Percentiles rank a stretch among this genome's conserved stretches.
These are phyloP conservation scores for Baryphthengus martii DNA, from an alignment of 2,113 vertebrate species.

Conservation along the genomic window DNA sequence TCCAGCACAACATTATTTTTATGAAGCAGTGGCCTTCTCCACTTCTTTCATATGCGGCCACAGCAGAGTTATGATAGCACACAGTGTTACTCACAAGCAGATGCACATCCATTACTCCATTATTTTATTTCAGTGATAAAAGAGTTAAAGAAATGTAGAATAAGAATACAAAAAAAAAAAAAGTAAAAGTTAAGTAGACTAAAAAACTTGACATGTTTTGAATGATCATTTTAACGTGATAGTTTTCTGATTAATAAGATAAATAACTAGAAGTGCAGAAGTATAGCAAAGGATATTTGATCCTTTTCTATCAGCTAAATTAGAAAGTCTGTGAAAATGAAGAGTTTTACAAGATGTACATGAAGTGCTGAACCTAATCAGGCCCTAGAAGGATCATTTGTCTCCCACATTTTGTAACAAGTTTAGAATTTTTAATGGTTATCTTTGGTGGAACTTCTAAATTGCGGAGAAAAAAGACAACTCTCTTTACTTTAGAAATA, in stretches of 20 bases:
- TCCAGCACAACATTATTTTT: neutral
- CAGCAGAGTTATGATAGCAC: neutral
- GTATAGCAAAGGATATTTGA: neutral
- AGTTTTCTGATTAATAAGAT: constrained; percentile 6
- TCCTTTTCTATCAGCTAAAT: neutral
- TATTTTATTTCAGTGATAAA: neutral
- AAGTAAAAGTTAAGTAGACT: neutral
- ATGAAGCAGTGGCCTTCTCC: neutral
- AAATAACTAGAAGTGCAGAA: neutral
- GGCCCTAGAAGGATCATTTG: neutral
- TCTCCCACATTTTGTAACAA: neutral
- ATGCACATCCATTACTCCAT: neutral
- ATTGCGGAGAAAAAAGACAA: neutral
- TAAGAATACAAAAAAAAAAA: neutral
- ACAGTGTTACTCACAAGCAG: neutral
- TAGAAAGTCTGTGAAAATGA: neutral
- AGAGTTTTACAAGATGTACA: neutral
- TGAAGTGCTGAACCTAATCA: constrained; percentile 30
- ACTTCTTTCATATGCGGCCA: neutral
- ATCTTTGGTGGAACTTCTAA: neutral
- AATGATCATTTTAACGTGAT: neutral
- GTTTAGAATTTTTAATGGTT: constrained; percentile 48
- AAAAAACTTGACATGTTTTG: neutral
- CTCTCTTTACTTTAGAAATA: neutral
- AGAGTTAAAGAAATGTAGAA: neutral